Percentiles rank a stretch among this genome's conserved stretches.
Conservation (phyloP, 2,113 vertebrate species). For the Chaetorhynchus papuensis region DNA sequence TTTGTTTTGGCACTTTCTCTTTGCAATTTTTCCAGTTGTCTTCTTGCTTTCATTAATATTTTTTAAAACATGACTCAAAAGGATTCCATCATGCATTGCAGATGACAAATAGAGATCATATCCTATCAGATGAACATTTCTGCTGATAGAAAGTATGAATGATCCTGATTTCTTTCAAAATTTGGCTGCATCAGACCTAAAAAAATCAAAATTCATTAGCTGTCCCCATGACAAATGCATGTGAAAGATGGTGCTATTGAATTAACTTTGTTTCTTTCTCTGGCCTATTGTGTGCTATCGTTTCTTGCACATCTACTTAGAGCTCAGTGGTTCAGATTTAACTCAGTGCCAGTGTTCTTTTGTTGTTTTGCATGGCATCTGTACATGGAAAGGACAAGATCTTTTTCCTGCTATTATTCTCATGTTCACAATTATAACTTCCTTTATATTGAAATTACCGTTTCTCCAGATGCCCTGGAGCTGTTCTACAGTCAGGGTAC, state of each 20-base stretch:
- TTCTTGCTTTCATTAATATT: background rate
- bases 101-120: background rate
- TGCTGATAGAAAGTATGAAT: background rate
- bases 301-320: background rate
- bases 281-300: background rate
- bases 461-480: background rate
- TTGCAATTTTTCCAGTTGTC: background rate
- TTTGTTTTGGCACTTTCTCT: background rate
- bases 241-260: background rate
- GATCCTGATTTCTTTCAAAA: background rate
- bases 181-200: background rate
- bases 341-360: background rate
- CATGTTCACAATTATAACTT: background rate
- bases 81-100: background rate
- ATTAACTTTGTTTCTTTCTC: background rate
- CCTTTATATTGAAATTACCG: background rate
- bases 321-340: background rate
- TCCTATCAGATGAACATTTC: background rate
- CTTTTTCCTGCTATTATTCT: background rate
- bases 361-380: background rate
- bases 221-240: background rate
- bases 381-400: background rate
- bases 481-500: background rate
- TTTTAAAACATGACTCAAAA: background rate
- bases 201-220: background rate